Evolutionary conservation across 2,888 invertebrate genomes (phyloP).

Genomic region (Tetropium fuscum): DNA sequence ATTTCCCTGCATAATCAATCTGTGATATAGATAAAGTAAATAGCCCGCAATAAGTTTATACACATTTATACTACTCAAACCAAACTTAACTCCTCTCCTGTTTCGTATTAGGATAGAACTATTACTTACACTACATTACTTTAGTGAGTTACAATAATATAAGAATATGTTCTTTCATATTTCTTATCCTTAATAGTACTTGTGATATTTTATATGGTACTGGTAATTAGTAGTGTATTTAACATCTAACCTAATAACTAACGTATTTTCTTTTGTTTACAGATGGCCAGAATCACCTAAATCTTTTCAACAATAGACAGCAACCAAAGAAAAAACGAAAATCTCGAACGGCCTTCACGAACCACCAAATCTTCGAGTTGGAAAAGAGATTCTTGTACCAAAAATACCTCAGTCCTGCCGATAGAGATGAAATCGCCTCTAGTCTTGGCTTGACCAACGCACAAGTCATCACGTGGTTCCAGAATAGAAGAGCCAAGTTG

Average conservation of each 20-base stretch:
- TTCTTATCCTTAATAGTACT: not conserved
- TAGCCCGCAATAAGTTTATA: too few species aligned
- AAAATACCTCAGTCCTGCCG: slow-evolving; percentile 97
- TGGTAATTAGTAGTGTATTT: slow-evolving; percentile 13
- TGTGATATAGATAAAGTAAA: too few species aligned
- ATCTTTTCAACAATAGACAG: slow-evolving; percentile 91
- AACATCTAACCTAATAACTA: not conserved
- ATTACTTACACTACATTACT: too few species aligned
- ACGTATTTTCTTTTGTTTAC: slow-evolving; percentile 67
- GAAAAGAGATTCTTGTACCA: slow-evolving; percentile 98
- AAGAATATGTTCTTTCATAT: slow-evolving; percentile 12
- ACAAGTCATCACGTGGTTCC: slow-evolving; percentile 99
- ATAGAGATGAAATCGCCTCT: slow-evolving; percentile 96
- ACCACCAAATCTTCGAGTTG: slow-evolving; percentile 98
- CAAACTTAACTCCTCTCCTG: too few species aligned
- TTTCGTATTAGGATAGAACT: too few species aligned
- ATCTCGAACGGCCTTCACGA: slow-evolving; percentile 97
- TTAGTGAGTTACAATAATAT: slow-evolving; percentile 4
- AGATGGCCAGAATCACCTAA: slow-evolving; percentile 90
- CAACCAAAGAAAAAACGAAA: slow-evolving; percentile 97
- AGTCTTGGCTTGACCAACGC: slow-evolving; percentile 97
- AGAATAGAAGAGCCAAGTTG: slow-evolving; percentile 92
- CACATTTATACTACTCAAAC: too few species aligned
- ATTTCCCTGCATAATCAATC: too few species aligned
- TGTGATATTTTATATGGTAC: not conserved